Base-by-base conservation (phyloP, 64 coral and sea anemone species). In the Orbicella faveolata region DNA sequence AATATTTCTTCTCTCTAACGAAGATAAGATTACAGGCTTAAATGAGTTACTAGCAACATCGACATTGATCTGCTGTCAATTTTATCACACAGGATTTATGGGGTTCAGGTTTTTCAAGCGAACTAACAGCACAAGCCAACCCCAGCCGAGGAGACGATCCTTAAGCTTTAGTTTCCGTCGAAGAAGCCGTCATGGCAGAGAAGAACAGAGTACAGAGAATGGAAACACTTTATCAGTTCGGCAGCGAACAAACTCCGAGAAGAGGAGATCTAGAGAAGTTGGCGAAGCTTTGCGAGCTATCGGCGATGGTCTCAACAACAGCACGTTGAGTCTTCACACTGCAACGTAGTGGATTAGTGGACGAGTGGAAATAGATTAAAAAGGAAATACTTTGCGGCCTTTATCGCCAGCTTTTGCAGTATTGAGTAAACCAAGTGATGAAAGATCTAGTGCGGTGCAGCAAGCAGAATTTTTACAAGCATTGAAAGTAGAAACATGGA, bases 301-400 rank as follows among this genome's bases (percentile, higher is more conserved):
- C 30, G 95, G 95, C 63, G 95, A 96, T 65, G 92, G 94, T 75
- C 88, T 96, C 1, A 94, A 96, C 59, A 96, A 93, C 23, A 96
- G 95, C 69, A 90, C 88, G 48, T 39, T 94, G 12, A 96, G 88
- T 77, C 59, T 96, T 16, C 82, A 85, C 20, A 14, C 64, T 7
- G 64, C 63, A n/a, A 30, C 63, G 37, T 72, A 67, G 11, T 67
- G 16, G 16, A 67, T 67, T 67, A 70, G 8, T 26, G 8, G 67
- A 25, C 23, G 13, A 59, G 15, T 70, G 67, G 21, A 25, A 25
- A 23, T 70, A 25, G 20, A 67, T 25, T 70, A 23, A 70, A 26
- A 33, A 23, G 9, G 21, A 25, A 0, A 70, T 1, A 9, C 30
- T 10, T 59, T 59, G 55, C 8, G 55, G 55, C 15, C 41, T 48